These are phyloP conservation scores for Tanypteryx hageni DNA, from an alignment of 2,888 invertebrate genomes.

Conservation along the genomic window DNA sequence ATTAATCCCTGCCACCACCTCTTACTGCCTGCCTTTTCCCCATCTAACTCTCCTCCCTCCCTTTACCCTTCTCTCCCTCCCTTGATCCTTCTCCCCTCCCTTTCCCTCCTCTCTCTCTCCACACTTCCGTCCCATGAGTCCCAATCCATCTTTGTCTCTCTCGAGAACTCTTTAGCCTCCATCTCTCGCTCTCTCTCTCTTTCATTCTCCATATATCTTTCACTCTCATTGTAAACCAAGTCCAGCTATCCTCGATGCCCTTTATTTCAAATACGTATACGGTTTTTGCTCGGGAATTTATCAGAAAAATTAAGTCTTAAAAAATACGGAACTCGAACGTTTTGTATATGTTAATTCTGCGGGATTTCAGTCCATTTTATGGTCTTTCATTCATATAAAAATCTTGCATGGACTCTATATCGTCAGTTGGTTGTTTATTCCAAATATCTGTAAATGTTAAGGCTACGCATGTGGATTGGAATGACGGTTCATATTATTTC, in stretches of 20 bases:
- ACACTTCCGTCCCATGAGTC: background rate
- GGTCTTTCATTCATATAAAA: too few species aligned
- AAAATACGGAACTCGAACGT: too few species aligned
- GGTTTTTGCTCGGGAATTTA: too few species aligned
- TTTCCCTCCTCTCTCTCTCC: background rate
- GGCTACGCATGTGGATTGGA: too few species aligned
- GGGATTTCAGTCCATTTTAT: too few species aligned
- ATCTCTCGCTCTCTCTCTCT: background rate
- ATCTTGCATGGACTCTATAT: too few species aligned
- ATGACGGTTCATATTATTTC: too few species aligned
- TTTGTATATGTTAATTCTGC: too few species aligned
- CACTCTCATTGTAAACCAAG: slow-evolving; percentile 24
- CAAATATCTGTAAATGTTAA: too few species aligned
- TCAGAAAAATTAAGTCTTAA: too few species aligned
- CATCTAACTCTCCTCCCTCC: too few species aligned
- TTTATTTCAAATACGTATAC: background rate
- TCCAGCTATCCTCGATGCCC: background rate
- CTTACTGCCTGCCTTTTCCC: background rate
- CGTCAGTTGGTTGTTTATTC: too few species aligned
- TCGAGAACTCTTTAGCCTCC: background rate
- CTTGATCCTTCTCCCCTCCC: background rate
- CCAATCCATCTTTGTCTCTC: slow-evolving; percentile 42
- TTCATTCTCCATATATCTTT: slow-evolving; percentile 22
- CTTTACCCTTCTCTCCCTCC: background rate
- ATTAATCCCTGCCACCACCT: slow-evolving; percentile 50